Evolutionary conservation across 1,140 invertebrate species (phyloP), one percentile per base, ranked within the genome.

Genomic region (Trachelipus rathkii): DNA sequence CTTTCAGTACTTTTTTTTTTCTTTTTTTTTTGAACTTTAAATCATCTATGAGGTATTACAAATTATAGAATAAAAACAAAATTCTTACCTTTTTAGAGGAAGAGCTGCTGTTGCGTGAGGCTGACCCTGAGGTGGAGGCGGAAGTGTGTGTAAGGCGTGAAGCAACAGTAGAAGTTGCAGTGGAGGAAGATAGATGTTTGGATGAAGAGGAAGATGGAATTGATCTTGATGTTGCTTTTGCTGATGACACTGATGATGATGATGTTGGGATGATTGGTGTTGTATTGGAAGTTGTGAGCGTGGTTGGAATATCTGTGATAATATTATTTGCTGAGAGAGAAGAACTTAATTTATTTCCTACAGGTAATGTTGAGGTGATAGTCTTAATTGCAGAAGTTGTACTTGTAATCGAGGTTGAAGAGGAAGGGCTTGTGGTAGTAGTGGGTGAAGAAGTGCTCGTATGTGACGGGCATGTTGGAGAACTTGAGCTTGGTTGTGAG

Each of bases 161-260:
- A 19, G 43, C 9, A 44, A 72, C 24, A 19, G 71, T 19, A 44
- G 71, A 13, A 71, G 13, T 21, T 75, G 66, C 11, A 19, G 50
- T 75, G 21, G 53, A 68, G 43, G 72, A 11, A 44, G 73, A 44
- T 68, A 60, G 66, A 23, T 46, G 33, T 75, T 44, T 68, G 13
- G 73, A 44, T 19, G 71, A 72, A 1, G 71, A 24, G 71, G 46
- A 19, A 19, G 71, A 13, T 72, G 43, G 8, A 45, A 44, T 24
- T 19, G 71, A 13, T 9, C 43, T 24, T 4, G 71, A 9, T 60
- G 72, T 43, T 33, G 50, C 43, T 53, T 33, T 33, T 19, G 44
- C 24, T 15, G 66, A 21, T 33, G 44, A 23, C n/a, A 60, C n/a
- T 19, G 73, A n/a, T 60, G 50, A 15, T 60, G 50, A 60, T 19